These are phyloP conservation scores for Alloplasta piceator DNA, from an alignment of 2,888 invertebrate species.

Conservation along the genomic window DNA sequence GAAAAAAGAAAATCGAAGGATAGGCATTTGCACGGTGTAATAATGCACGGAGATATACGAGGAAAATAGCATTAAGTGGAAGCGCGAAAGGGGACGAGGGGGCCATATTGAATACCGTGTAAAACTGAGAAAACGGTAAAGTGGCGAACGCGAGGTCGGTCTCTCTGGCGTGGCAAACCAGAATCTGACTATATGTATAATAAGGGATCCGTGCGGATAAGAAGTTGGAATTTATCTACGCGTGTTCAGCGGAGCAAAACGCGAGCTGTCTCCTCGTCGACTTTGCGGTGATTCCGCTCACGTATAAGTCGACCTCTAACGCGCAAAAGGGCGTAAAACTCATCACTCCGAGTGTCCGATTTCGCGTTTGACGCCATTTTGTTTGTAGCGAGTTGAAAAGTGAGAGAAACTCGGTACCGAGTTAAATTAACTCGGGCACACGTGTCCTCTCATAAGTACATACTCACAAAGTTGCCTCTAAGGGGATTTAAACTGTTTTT, in stretches of 20 bases:
- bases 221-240: conserved; percentile 63
- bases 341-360: too few relatives aligned
- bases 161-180: conserved; percentile 21
- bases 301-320: neutral
- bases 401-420: conserved; percentile 54
- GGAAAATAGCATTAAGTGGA: neutral
- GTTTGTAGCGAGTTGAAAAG: conserved; percentile 24
- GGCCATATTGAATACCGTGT: conserved; percentile 8
- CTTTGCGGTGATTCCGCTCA: conserved; percentile 11
- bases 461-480: conserved; percentile 52
- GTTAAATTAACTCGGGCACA: conserved; percentile 61
- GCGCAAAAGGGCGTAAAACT: too few relatives aligned
- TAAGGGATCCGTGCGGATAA: conserved; percentile 56
- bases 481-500: conserved; percentile 27
- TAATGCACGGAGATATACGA: conserved; percentile 19
- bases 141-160: conserved; percentile 59
- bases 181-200: conserved; percentile 40
- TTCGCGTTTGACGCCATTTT: too few relatives aligned
- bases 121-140: conserved; percentile 59
- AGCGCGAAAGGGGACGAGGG: neutral
- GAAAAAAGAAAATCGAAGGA: conserved; percentile 31
- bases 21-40: conserved; percentile 20
- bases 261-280: conserved; percentile 57
- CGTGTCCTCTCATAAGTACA: conserved; percentile 37
- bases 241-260: conserved; percentile 62